These are phyloP conservation scores for Theonella swinhoei DNA, from an alignment of 37 sponge, comb jelly and placozoan species.

Conservation along the genomic window DNA sequence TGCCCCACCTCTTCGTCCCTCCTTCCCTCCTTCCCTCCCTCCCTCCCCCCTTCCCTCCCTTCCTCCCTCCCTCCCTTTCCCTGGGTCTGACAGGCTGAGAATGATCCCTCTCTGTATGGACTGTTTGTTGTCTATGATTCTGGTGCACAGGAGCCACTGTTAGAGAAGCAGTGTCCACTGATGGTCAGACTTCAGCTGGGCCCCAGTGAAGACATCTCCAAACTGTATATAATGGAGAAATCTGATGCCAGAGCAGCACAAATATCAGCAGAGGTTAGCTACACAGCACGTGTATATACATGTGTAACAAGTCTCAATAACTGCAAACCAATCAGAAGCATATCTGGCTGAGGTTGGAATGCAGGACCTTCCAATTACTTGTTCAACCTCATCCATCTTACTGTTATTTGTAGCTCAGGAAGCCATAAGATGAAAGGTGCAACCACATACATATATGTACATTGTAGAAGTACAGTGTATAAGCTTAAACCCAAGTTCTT, in stretches of 20 bases:
- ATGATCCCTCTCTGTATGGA: conserved; percentile 38
- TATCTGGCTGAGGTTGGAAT: too few species aligned
- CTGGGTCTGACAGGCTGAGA: conserved; percentile 44
- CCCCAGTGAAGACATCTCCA: conserved; percentile 72
- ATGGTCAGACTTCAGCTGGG: conserved; percentile 54
- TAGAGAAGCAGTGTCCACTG: conserved; percentile 50
- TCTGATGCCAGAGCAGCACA: conserved; percentile 8
- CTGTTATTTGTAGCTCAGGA: too few species aligned
- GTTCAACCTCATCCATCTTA: too few species aligned
- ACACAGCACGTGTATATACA: too few species aligned
- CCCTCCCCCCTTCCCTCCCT: too few species aligned
- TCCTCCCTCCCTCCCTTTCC: conserved; percentile 4
- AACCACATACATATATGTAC: too few species aligned
- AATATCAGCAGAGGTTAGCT: conserved; percentile 66
- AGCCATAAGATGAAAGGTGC: too few species aligned
- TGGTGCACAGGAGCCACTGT: conserved; percentile 33
- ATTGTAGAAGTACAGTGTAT: too few species aligned
- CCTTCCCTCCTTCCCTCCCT: neutral
- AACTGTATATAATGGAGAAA: conserved; percentile 67
- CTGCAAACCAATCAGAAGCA: too few species aligned
- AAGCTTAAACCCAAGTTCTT: too few species aligned
- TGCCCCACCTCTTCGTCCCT: neutral
- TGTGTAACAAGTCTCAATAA: too few species aligned
- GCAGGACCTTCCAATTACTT: too few species aligned
- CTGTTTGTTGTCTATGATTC: conserved; percentile 67